phyloP scores from a whole-genome alignment of 2,797 vertebrate species.

The Clarias laeviceps region DNA sequence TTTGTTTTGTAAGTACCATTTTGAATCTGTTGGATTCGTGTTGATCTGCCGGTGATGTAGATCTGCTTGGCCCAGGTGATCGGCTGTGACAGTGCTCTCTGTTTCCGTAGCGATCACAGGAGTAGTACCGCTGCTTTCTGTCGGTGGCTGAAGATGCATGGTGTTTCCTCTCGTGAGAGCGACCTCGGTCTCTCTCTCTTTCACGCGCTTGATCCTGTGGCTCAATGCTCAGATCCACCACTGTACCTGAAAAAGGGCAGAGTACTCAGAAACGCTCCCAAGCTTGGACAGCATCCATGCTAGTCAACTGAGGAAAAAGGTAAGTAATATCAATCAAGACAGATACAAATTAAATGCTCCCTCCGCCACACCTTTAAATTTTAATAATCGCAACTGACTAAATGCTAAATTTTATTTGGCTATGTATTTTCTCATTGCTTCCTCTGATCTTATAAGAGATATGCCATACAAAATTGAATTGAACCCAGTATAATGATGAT shows the following conservation, averaged over 20 bases:
- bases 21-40: slow-evolving; percentile 77
- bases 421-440: too few relatives aligned
- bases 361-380: too few relatives aligned
- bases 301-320: too few relatives aligned
- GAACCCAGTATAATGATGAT: too few relatives aligned
- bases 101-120: slow-evolving; percentile 90
- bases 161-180: slow-evolving; percentile 91
- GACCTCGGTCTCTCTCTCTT: slow-evolving; percentile 87
- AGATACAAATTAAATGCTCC: too few relatives aligned
- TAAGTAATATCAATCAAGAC: too few relatives aligned
- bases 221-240: slow-evolving; percentile 65
- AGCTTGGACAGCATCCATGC: background rate
- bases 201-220: slow-evolving; percentile 78
- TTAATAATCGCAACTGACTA: too few relatives aligned
- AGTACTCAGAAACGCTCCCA: background rate
- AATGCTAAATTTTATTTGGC: too few relatives aligned
- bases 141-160: slow-evolving; percentile 86
- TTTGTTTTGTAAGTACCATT: slow-evolving; percentile 75
- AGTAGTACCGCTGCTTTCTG: slow-evolving; percentile 93
- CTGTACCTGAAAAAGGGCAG: slow-evolving; percentile 37
- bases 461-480: too few relatives aligned
- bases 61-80: slow-evolving; percentile 84
- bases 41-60: slow-evolving; percentile 84
- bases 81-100: slow-evolving; percentile 82
- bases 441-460: too few relatives aligned